Percentiles rank a stretch among this genome's conserved stretches.
These are phyloP conservation scores for Bubo bubo DNA, from an alignment of 2,113 vertebrate genomes.

Conservation along the genomic window DNA sequence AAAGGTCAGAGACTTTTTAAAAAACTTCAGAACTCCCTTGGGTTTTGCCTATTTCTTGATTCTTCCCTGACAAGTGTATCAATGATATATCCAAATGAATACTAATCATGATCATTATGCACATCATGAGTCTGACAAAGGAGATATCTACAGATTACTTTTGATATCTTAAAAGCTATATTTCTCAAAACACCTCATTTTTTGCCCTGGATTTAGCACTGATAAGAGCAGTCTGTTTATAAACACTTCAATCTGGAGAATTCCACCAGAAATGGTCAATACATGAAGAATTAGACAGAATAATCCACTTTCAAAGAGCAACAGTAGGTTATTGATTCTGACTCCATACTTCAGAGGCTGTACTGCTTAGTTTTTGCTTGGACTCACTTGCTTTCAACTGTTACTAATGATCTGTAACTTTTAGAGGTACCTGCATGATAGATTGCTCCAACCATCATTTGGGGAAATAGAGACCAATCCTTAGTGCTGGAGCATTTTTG, in stretches of 20 bases:
- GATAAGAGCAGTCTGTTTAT: neutral
- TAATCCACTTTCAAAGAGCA: neutral
- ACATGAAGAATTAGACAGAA: neutral
- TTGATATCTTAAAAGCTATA: neutral
- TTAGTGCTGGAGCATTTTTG: neutral
- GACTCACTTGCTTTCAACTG: neutral
- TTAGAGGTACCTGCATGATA: neutral
- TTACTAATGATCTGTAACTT: neutral
- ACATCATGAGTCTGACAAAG: neutral
- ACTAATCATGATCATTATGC: neutral
- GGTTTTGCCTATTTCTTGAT: neutral
- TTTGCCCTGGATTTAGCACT: neutral
- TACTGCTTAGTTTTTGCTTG: neutral
- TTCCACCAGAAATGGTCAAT: neutral
- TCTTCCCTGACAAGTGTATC: neutral
- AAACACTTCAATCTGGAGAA: neutral
- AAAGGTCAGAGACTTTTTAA: neutral
- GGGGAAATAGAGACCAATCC: neutral
- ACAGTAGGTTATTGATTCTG: neutral
- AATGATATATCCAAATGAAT: neutral
- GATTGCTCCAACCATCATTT: neutral
- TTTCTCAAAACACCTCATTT: neutral
- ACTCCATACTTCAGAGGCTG: neutral
- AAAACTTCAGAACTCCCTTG: neutral
- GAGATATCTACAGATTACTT: neutral